Evolutionary conservation across 2,113 vertebrate genomes (phyloP), one percentile per base, ranked within the genome.

Genomic region (Ailuropoda melanoleuca): DNA sequence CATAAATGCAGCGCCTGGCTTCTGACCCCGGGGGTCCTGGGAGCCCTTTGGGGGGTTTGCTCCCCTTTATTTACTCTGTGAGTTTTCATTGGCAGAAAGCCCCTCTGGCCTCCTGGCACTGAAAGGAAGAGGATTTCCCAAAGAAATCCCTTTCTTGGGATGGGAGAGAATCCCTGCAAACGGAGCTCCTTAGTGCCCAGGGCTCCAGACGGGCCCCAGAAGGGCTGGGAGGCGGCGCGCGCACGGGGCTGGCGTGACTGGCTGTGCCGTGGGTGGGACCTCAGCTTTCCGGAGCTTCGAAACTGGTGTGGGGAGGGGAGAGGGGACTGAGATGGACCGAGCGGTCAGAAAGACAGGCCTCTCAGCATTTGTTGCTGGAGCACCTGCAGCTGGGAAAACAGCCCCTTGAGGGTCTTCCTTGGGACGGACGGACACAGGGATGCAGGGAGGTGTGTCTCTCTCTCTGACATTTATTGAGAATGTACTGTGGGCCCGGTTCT

Each of bases 1-100:
- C 98, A 98, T 99, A 99, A 99, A 99, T 99, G 99, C 99, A 98
- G 98, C 97, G 97, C 98, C 99, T 99, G 98, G 98, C 99, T 99
- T 99, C 99, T 99, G 99, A 99, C 99, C 98, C 95, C 92, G 72
- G 97, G 97, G 98, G 97, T 98, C 97, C 96, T 43, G 95, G 97
- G 95, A 98, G 96, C 90, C 43, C 68, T 88, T 98, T 97, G 62
- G 29, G 95, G 60, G 80, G 81, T 8, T 97, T 84, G 58, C 48
- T 92, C 97, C 94, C 95, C 95, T 98, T 95, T 29, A 18, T 84
- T 93, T 95, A n/a, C 90, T 72, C 78, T 91, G 72, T 37, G 96
- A 93, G 29, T 95, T 97, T 78, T 96, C 93, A 95, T 92, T 97
- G 97, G 87, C 91, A 58, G 64, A 97, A 96, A 97, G 95, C 39